These are phyloP conservation scores for Lucilia cuprina DNA, from an alignment of 1,140 invertebrate genomes.

Conservation along the genomic window DNA sequence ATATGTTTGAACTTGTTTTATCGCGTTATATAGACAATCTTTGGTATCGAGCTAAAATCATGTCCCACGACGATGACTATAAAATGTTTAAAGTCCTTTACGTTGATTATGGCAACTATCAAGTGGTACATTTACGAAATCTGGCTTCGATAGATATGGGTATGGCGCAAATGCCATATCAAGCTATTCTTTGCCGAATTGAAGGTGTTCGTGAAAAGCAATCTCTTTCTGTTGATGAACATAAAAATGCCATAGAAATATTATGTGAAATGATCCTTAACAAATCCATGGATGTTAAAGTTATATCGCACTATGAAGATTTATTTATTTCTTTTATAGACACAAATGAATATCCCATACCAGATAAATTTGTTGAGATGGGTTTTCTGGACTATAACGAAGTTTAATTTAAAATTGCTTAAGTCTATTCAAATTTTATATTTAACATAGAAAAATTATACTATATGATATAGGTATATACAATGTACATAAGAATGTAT, in stretches of 20 bases:
- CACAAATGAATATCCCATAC: background rate
- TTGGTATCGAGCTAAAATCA: constrained; percentile 54
- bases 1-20: constrained; percentile 47
- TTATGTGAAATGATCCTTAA: constrained; percentile 27
- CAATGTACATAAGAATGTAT: too few relatives aligned
- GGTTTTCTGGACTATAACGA: background rate
- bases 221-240: background rate
- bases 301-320: constrained; percentile 38
- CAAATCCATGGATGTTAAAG: constrained; percentile 31
- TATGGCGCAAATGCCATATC: constrained; percentile 45
- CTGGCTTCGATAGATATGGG: constrained; percentile 43
- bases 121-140: constrained; percentile 42
- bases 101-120: constrained; percentile 56
- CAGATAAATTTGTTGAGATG: background rate
- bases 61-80: constrained; percentile 44
- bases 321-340: constrained; percentile 36
- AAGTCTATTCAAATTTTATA: too few relatives aligned
- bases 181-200: constrained; percentile 46
- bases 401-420: background rate
- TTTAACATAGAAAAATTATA: too few relatives aligned
- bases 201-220: constrained; percentile 39
- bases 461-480: too few relatives aligned
- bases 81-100: constrained; percentile 52
- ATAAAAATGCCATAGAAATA: background rate
- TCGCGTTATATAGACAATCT: constrained; percentile 48